Evolutionary conservation across 1,140 invertebrate genomes (phyloP).

Genomic region (Saccostrea glomerata): DNA sequence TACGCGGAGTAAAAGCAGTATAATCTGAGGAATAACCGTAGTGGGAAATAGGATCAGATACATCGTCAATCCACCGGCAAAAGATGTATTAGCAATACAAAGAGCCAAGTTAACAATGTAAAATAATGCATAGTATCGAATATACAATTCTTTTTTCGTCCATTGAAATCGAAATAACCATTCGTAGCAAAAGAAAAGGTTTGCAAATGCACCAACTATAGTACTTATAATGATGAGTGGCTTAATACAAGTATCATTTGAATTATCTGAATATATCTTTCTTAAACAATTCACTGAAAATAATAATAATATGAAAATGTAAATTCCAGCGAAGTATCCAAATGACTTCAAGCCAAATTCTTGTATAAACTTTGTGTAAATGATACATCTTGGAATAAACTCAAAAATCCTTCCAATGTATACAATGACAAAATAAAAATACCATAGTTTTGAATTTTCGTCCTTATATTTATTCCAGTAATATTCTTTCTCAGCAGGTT

Average conservation of each 20-base stretch:
- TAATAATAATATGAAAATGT: neutral
- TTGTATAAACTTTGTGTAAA: neutral
- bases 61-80: neutral
- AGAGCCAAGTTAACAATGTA: neutral
- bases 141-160: neutral
- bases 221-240: neutral
- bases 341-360: neutral
- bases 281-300: neutral
- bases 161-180: neutral
- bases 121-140: neutral
- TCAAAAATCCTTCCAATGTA: neutral
- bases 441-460: neutral
- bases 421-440: neutral
- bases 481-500: neutral
- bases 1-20: neutral
- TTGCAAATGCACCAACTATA: neutral
- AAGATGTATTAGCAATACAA: neutral
- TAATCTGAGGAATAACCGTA: neutral
- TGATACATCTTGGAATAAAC: neutral
- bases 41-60: neutral
- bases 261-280: neutral
- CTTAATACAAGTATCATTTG: neutral
- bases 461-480: neutral
- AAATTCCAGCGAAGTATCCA: neutral
- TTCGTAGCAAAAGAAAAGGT: conserved; percentile 2